Evolutionary conservation across 1,140 invertebrate species (phyloP), one percentile per base, ranked within the genome.

Genomic region (Cyrtorhinus lividipennis): DNA sequence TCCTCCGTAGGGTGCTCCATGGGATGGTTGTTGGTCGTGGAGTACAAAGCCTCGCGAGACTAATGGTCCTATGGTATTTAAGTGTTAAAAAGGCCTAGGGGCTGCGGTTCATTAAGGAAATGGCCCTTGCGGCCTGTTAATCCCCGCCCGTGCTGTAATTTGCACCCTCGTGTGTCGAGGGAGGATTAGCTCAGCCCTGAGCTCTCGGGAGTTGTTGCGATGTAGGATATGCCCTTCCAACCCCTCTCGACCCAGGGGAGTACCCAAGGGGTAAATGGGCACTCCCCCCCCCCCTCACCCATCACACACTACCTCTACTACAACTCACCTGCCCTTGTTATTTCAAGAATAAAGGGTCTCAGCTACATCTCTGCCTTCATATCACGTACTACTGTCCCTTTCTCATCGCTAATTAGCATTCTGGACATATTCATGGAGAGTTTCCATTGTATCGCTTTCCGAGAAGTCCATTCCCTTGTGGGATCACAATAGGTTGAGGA

Each of bases 51-150:
- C 20, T 22, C 12, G 5, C 5, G 10, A 10, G 48, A n/a, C n/a
- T 53, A 53, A 53, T 53, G 48, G 48, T 53, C 48, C 48, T 53
- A 53, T 22, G 56, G 56, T 25, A 58, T 58, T 58, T 58, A 58
- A 58, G 56, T 25, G 56, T 58, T 58, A 26, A 24, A 58, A 58
- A 58, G 25, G 22, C 22, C 22, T 24, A 58, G 56, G 24, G 56
- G 20, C 56, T 58, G 20, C 24, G 56, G 56, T 58, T 58, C 56
- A 58, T 58, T 58, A 58, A 58, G 56, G 56, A 58, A 58, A 58
- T 58, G 56, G 56, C 56, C 56, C 25, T 26, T 58, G 22, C 23
- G 22, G 56, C 22, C 56, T 58, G 23, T 58, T 58, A 58, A 58
- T 58, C 56, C 56, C 56, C 25, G 24, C 56, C 18, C 20, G 56